Base-by-base conservation (phyloP, 2,888 invertebrate genomes). In the Camptogramma bilineatum region DNA sequence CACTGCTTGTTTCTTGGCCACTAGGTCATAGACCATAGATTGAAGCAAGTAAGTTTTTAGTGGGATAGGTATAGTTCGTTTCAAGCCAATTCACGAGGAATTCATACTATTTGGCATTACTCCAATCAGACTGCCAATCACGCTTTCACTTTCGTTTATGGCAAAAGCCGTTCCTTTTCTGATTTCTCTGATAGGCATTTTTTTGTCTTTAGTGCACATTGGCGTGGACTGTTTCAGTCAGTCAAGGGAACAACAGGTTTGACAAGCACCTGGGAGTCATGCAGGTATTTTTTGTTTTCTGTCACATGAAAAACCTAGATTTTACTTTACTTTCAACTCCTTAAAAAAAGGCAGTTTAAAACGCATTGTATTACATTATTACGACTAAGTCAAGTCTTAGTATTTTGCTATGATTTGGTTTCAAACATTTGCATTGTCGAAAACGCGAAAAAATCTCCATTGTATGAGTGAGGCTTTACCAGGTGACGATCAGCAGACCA, bases 131-230 rank as follows among this genome's bases (percentile, higher is more conserved):
- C 54, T 44, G 46, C 24, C 34, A 28, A 53, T 61, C 48, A 50
- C 51, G 55, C 62, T 66, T 66, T 66, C 65, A 62, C 65, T 66
- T 62, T 66, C 57, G 7, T 54, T 64, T 56, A 56, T 47, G 59
- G 64, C 55, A 59, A 55, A 17, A 62, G 54, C 52, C 51, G 57
- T 61, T 53, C 52, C 64, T 60, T 62, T 62, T 19, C 19, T 34
- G 61, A 34, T 61, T 61, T 65, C 44, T 53, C 65, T 56, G 47
- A 56, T 52, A 48, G 24, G 52, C 10, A 16, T 48, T 60, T 59
- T n/a, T 28, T 60, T 54, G 21, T 54, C 24, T 39, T 48, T 50
- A 19, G 4, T 28, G 47, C 39, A 54, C 48, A 54, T 54, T 54
- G 50, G 18, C 21, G 34, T 24, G 31, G 7, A 24, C 47, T 31